phyloP scores from a whole-genome alignment of 2,888 invertebrate species.

The Acanthoscelides obtectus region DNA sequence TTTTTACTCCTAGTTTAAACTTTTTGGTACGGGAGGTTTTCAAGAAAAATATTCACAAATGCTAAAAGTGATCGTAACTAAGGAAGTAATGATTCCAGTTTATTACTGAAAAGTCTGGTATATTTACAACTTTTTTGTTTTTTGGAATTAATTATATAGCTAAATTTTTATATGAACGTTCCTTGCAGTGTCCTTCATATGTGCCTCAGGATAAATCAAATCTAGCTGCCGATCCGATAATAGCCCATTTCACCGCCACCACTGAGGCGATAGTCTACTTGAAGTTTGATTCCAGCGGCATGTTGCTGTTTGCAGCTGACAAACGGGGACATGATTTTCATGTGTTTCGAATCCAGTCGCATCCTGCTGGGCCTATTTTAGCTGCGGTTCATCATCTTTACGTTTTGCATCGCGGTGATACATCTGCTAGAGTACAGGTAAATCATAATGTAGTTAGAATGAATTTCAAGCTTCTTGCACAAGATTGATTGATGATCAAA shows the following conservation, averaged over 20 bases:
- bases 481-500: too few relatives aligned
- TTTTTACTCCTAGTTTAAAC: too few relatives aligned
- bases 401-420: slow-evolving; percentile 90
- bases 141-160: too few relatives aligned
- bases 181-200: slow-evolving; percentile 13
- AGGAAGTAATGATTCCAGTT: too few relatives aligned
- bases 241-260: slow-evolving; percentile 87
- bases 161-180: not conserved
- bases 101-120: too few relatives aligned
- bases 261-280: slow-evolving; percentile 84
- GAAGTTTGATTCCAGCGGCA: slow-evolving; percentile 87
- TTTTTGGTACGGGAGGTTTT: too few relatives aligned
- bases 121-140: too few relatives aligned
- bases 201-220: slow-evolving; percentile 28
- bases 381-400: slow-evolving; percentile 94
- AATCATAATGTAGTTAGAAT: not conserved
- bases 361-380: slow-evolving; percentile 73
- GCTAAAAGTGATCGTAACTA: too few relatives aligned
- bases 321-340: slow-evolving; percentile 93
- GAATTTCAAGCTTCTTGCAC: too few relatives aligned
- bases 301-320: slow-evolving; percentile 86
- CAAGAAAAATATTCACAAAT: too few relatives aligned
- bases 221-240: slow-evolving; percentile 59
- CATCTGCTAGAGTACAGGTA: slow-evolving; percentile 77
- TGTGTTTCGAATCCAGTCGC: slow-evolving; percentile 90